phyloP scores from a whole-genome alignment of 2,113 vertebrate species.

The Lophotis ruficrista region DNA sequence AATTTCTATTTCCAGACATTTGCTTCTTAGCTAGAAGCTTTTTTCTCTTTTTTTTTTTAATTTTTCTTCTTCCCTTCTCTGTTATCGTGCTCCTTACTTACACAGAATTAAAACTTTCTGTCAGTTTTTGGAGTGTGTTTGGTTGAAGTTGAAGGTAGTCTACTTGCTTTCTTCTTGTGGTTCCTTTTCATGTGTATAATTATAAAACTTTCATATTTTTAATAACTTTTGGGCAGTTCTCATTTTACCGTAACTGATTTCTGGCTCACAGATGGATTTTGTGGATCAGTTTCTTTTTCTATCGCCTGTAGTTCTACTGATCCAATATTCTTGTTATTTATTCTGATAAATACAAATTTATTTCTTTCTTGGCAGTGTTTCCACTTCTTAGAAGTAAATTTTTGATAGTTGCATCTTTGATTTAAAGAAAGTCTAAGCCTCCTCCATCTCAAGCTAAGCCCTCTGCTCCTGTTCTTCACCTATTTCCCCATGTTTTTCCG shows the following conservation, averaged over 20 bases:
- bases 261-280: neutral
- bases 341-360: neutral
- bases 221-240: neutral
- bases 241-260: neutral
- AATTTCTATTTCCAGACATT: neutral
- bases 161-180: neutral
- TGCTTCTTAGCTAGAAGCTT: neutral
- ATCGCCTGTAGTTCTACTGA: neutral
- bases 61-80: neutral
- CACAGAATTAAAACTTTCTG: neutral
- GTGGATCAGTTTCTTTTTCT: neutral
- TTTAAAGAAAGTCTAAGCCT: neutral
- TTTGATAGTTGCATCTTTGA: neutral
- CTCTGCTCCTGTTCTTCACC: neutral
- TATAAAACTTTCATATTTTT: neutral
- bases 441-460: neutral
- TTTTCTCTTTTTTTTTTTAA: neutral
- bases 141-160: neutral
- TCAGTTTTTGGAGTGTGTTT: neutral
- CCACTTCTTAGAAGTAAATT: neutral
- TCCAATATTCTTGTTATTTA: neutral
- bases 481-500: neutral
- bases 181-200: neutral
- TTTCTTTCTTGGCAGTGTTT: neutral
- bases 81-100: neutral